Evolutionary conservation across 2,888 invertebrate genomes (phyloP).

Genomic region (Camptogramma bilineatum): DNA sequence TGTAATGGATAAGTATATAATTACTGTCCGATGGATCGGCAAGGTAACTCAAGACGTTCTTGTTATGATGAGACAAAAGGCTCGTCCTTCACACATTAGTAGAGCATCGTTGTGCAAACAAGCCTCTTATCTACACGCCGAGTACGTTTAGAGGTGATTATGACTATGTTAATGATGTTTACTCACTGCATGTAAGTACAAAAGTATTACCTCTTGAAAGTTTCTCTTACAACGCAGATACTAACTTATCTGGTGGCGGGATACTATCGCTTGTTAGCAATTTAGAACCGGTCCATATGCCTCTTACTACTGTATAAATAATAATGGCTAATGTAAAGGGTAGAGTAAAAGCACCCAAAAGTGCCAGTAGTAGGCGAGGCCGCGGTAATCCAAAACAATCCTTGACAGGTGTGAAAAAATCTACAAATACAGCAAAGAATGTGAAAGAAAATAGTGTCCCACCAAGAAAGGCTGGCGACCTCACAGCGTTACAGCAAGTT

Average conservation of each 20-base stretch:
- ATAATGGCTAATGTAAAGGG: conserved; percentile 77
- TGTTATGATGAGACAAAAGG: conserved; percentile 73
- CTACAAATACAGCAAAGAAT: conserved; percentile 44
- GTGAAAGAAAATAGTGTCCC: conserved; percentile 46
- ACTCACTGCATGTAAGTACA: conserved; percentile 78
- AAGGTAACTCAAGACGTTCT: conserved; percentile 78
- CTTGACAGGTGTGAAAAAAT: conserved; percentile 59
- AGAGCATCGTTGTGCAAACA: conserved; percentile 78
- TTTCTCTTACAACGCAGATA: conserved; percentile 57
- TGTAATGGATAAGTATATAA: conserved; percentile 37
- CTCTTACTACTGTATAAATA: conserved; percentile 65
- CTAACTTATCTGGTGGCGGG: conserved; percentile 76
- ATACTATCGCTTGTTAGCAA: conserved; percentile 61
- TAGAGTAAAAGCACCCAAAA: conserved; percentile 69
- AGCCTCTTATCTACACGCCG: conserved; percentile 73
- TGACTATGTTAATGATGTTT: conserved; percentile 71
- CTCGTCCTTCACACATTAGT: conserved; percentile 82
- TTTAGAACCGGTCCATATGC: conserved; percentile 50
- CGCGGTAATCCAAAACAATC: conserved; percentile 63
- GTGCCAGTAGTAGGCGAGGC: conserved; percentile 56
- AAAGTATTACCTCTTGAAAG: conserved; percentile 53
- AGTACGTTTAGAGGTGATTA: conserved; percentile 78
- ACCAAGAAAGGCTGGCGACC: conserved; percentile 52
- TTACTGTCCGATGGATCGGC: conserved; percentile 56
- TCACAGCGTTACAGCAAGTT: conserved; percentile 51